Percentiles rank a stretch among this genome's conserved stretches.
Conservation (phyloP, 1,140 invertebrate species). For the Panagrolaimus sp. region DNA sequence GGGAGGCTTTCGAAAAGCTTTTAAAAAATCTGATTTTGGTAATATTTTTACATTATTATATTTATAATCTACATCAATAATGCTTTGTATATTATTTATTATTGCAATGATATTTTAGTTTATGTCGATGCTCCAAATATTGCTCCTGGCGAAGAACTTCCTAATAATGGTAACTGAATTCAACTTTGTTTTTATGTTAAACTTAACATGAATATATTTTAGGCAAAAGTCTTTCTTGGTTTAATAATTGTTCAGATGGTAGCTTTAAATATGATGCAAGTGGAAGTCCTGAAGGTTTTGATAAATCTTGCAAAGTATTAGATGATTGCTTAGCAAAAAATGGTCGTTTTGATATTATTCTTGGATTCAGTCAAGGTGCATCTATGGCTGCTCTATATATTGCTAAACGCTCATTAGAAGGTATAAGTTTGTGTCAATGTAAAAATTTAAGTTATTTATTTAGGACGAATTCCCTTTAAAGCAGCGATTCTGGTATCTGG, state of each 20-base stretch:
- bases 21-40: slow-evolving; percentile 7
- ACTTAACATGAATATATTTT: too few species aligned
- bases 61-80: neutral
- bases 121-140: neutral
- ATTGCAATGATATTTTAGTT: neutral
- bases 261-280: neutral
- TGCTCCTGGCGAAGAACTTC: neutral
- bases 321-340: neutral
- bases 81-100: neutral
- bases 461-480: slow-evolving; percentile 3
- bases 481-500: neutral
- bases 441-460: neutral
- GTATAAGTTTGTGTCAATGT: neutral
- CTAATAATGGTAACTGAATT: neutral
- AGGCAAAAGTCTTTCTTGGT: neutral
- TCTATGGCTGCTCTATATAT: neutral
- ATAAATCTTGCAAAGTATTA: neutral
- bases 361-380: neutral
- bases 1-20: neutral
- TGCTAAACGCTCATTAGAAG: neutral
- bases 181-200: too few species aligned
- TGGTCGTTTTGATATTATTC: neutral
- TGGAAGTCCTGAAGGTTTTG: neutral
- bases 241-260: neutral
- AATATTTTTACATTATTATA: neutral